These are phyloP conservation scores for Parthenolecanium corni DNA, from an alignment of 2,888 invertebrate genomes.

Conservation along the genomic window DNA sequence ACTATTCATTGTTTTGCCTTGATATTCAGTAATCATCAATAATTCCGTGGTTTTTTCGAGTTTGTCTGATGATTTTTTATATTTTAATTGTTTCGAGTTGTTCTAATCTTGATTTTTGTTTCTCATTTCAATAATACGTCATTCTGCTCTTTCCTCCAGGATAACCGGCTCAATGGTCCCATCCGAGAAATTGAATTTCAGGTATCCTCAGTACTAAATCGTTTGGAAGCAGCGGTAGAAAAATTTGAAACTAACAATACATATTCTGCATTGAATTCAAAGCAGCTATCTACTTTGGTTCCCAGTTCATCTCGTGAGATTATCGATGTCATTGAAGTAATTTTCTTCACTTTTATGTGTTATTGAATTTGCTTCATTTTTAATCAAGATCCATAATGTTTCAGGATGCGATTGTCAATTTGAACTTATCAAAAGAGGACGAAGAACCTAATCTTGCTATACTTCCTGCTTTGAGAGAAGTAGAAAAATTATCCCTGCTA, in stretches of 20 bases:
- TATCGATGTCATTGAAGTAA: slow-evolving; percentile 17
- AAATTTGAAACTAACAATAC: slow-evolving; percentile 15
- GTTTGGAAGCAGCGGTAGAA: slow-evolving; percentile 25
- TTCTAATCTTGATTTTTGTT: not conserved
- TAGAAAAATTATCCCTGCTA: slow-evolving; percentile 53
- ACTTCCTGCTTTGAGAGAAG: slow-evolving; percentile 38
- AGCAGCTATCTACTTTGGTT: not conserved
- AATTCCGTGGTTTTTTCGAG: too few relatives aligned
- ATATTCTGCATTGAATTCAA: not conserved
- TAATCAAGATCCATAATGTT: not conserved
- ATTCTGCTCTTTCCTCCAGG: not conserved
- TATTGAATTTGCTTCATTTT: not conserved
- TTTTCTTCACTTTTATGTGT: not conserved
- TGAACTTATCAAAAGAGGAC: slow-evolving; percentile 26
- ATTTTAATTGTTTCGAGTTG: not conserved
- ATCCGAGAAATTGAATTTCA: slow-evolving; percentile 17
- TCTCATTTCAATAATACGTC: not conserved
- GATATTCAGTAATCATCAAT: too few relatives aligned
- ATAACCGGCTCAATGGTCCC: not conserved
- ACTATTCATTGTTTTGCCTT: too few relatives aligned
- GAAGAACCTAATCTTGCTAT: slow-evolving; percentile 26
- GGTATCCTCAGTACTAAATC: slow-evolving; percentile 17
- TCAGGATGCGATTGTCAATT: slow-evolving; percentile 24
- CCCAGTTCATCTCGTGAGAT: slow-evolving; percentile 4
- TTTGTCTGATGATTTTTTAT: not conserved